Evolutionary conservation across 2,797 vertebrate genomes (phyloP).

Genomic region (Chloroceryle inda): DNA sequence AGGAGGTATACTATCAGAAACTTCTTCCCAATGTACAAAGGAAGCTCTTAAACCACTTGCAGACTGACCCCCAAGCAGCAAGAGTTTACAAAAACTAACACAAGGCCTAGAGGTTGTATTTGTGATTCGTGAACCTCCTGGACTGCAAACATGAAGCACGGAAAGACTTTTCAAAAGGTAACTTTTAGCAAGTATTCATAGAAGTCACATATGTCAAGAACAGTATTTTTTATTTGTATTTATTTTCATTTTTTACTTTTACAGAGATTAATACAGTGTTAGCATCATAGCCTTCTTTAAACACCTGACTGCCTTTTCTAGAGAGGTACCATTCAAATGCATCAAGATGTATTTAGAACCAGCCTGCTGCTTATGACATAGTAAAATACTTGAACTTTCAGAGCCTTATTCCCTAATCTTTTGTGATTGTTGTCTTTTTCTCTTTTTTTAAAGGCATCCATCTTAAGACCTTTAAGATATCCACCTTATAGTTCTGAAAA

Average conservation of each 20-base stretch:
- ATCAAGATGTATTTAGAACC: neutral
- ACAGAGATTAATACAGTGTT: neutral
- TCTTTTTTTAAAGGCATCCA: too few species aligned
- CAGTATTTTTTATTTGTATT: neutral
- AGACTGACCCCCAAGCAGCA: neutral
- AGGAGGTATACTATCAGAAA: neutral
- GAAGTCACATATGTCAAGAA: neutral
- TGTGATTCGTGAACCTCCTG: neutral
- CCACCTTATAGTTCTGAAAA: neutral
- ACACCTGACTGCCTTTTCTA: neutral
- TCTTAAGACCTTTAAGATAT: neutral
- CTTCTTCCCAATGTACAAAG: neutral
- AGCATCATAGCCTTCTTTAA: neutral
- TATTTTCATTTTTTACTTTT: neutral
- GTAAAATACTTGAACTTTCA: neutral
- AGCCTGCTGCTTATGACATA: neutral
- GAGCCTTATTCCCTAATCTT: neutral
- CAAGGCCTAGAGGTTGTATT: neutral
- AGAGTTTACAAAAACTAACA: neutral
- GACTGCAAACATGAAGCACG: neutral
- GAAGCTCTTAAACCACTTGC: neutral
- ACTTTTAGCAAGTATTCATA: neutral
- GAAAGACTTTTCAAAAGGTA: neutral
- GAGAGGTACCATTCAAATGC: neutral
- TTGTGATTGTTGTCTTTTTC: neutral